Evolutionary conservation across 2,888 invertebrate genomes (phyloP), one percentile per base, ranked within the genome.

Genomic region (Pseudanteris insignis): DNA sequence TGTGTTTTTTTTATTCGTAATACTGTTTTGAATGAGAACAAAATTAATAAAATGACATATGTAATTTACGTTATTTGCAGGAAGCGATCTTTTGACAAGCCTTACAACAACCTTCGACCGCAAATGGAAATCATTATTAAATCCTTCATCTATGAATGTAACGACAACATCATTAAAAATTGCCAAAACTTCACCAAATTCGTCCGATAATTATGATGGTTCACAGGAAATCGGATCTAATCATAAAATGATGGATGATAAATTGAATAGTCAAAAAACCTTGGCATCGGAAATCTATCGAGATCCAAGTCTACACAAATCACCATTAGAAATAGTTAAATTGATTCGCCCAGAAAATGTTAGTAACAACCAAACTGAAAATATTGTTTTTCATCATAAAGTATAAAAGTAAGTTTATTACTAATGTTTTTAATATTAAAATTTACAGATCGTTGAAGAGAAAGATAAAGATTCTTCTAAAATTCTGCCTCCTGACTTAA

Each of bases 41-140:
- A 37, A n/a, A 24, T 29, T 29, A 40, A 36, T 65, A 30, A 38
- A 50, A 53, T 48, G 28, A 8, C 2, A 30, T 26, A 6, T 15
- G 11, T 36, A 1, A 24, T 3, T 36, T 5, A 1, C 43, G 2
- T 32, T 32, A 15, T 79, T 67, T 80, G 80, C 83, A 92, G 93
- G 91, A 80, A 87, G 90, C 76, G 92, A 92, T 83, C 88, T 93
- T 71, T 83, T 93, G 81, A 89, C 90, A 77, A 89, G 89, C 70
- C 87, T 94, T 77, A 93, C 92, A 70, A 90, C 89, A 75, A 89
- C 92, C 58, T 88, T 92, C 81, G 92, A 93, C 79, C 89, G 90
- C 76, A 92, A 92, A 81, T 85, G 91, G 81, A 87, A 88, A 70
- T 87, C 88, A 72, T 81, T 89, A 72, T 85, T 89, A 76, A 88